These are phyloP conservation scores for Notolabrus celidotus DNA, from an alignment of 2,797 vertebrate species.

Conservation along the genomic window DNA sequence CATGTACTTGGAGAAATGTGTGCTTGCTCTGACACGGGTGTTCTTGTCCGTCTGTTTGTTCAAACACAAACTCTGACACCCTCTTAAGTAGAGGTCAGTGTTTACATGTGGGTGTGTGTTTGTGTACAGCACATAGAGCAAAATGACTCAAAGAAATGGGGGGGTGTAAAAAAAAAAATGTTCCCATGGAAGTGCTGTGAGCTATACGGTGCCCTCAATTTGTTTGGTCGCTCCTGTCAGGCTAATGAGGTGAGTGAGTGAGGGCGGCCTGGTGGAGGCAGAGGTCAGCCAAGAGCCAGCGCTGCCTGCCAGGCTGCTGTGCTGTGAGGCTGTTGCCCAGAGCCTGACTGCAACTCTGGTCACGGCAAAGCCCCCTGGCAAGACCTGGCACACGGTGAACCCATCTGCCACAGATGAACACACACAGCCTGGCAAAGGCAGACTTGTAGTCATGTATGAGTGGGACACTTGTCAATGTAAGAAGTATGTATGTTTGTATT, in stretches of 20 bases:
- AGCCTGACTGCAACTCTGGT: constrained; percentile 48
- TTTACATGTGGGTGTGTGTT: constrained; percentile 66
- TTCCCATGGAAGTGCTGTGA: constrained; percentile 71
- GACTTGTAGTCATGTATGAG: constrained; percentile 32
- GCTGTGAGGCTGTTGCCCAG: constrained; percentile 53
- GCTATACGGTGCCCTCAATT: constrained; percentile 71
- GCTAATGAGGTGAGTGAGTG: constrained; percentile 84
- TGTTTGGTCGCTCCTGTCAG: constrained; percentile 79
- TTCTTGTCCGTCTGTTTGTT: constrained; percentile 37
- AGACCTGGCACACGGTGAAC: constrained; percentile 56
- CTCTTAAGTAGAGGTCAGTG: constrained; percentile 50
- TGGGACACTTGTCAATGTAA: constrained; percentile 38
- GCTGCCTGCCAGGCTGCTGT: constrained; percentile 72
- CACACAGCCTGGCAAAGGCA: constrained; percentile 31
- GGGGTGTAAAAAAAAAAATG: constrained; percentile 16
- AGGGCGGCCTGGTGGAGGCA: constrained; percentile 72
- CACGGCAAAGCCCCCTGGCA: constrained; percentile 28
- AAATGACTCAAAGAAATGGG: constrained; percentile 34
- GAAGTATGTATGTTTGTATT: constrained; percentile 28
- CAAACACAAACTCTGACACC: constrained; percentile 49
- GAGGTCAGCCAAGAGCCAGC: constrained; percentile 81
- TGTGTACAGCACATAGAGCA: constrained; percentile 52
- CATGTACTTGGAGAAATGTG: neutral
- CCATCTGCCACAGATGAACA: constrained; percentile 68
- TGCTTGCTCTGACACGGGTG: neutral